Evolutionary conservation across 2,113 vertebrate genomes (phyloP).

Genomic region (Mus spicilegus): DNA sequence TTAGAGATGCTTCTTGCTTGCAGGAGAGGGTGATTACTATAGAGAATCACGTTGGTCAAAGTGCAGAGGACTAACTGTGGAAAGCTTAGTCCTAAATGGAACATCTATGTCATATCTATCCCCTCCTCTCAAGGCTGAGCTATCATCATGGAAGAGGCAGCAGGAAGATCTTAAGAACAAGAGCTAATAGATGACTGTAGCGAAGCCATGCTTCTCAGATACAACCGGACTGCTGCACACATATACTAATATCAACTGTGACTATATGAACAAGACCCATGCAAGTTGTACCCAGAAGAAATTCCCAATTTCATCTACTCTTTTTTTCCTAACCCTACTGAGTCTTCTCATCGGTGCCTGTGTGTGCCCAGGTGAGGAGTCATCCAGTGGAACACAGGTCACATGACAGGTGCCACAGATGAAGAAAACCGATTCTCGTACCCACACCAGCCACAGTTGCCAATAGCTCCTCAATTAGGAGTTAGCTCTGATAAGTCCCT

Average conservation of each 20-base stretch:
- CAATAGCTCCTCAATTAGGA: neutral
- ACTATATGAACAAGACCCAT: neutral
- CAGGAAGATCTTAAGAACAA: neutral
- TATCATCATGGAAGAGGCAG: neutral
- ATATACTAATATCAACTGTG: neutral
- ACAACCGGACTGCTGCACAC: neutral
- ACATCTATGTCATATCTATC: neutral
- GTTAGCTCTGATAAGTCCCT: neutral
- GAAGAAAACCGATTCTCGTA: neutral
- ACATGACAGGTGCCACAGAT: neutral
- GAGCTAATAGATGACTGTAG: neutral
- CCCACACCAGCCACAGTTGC: neutral
- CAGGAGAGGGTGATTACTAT: neutral
- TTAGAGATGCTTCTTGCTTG: too few species aligned
- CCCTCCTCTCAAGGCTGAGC: neutral
- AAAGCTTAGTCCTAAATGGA: neutral
- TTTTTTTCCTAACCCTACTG: neutral
- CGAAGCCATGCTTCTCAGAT: neutral
- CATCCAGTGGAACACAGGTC: neutral
- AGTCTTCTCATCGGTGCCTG: neutral
- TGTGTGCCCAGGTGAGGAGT: too few species aligned
- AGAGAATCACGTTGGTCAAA: neutral
- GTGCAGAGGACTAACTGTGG: neutral
- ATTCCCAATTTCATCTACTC: neutral
- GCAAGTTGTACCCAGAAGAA: neutral